Percentiles rank a stretch among this genome's conserved stretches.
Evolutionary conservation across 1,140 invertebrate species (phyloP).

Genomic region (Probaryconus sp.): DNA sequence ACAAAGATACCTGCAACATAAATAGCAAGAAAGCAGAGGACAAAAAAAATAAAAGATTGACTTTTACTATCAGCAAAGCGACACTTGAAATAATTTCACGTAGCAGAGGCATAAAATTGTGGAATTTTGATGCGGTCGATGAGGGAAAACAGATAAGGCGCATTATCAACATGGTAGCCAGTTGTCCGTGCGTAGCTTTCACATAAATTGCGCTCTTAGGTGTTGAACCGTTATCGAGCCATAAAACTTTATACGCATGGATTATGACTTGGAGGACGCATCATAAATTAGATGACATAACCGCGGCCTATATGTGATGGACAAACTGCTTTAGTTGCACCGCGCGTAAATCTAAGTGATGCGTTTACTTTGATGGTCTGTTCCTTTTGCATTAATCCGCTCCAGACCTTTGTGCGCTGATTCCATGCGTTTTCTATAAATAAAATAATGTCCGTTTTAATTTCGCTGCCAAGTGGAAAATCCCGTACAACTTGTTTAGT

Average conservation of each 20-base stretch:
- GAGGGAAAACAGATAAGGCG: conserved; percentile 19
- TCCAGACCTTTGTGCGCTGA: too few species aligned
- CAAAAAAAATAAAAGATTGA: too few species aligned
- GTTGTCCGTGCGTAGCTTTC: conserved; percentile 50
- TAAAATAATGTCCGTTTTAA: too few species aligned
- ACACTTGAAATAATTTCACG: too few species aligned
- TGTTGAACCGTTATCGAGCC: conserved; percentile 46
- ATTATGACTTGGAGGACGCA: conserved; percentile 55
- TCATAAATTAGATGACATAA: conserved; percentile 69
- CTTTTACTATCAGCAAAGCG: too few species aligned
- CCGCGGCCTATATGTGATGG: conserved; percentile 58
- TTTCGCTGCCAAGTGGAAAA: too few species aligned
- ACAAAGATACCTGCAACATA: too few species aligned
- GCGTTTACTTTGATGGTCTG: conserved; percentile 22
- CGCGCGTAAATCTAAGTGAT: conserved; percentile 38
- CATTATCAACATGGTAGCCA: conserved; percentile 43
- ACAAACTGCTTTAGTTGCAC: conserved; percentile 39
- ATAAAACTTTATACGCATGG: conserved; percentile 60
- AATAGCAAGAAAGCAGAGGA: too few species aligned
- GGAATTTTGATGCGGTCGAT: conserved; percentile 5
- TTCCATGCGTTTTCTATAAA: too few species aligned
- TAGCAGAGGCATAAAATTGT: not conserved
- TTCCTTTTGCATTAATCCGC: too few species aligned
- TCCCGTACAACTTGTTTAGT: too few species aligned
- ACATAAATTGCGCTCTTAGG: conserved; percentile 54